Evolutionary conservation across 2,888 invertebrate genomes (phyloP), one percentile per base, ranked within the genome.

Genomic region (Andrena camellia): DNA sequence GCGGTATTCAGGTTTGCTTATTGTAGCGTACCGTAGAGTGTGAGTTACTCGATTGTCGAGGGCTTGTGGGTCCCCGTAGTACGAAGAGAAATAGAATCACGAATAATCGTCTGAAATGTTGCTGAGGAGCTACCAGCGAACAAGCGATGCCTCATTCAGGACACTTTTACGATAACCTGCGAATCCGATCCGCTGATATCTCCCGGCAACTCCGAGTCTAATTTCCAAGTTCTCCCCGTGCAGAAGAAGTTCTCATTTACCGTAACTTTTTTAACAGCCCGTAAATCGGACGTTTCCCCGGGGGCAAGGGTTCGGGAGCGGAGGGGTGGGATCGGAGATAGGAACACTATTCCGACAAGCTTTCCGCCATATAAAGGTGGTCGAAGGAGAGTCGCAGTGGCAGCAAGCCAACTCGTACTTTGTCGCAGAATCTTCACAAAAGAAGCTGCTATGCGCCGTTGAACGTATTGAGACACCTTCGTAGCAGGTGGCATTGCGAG

Each of bases 331-430:
- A 2, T 8, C 50, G 29, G 73, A 26, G 69, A 42, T 71, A 67
- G 81, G 81, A 82, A 85, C 81, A 86, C 83, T 87, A 87, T 86
- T 85, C 84, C 83, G 77, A 78, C 82, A 79, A 87, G 84, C 79
- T 84, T 87, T 59, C 69, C 81, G 78, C 52, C 76, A 57, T 86
- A 84, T 78, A 88, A 86, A 87, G 74, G 78, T 83, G 71, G 81
- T 72, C 80, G 78, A 81, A 72, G 67, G 74, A 77, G 80, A 78
- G 23, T 57, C 85, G 81, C 84, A 70, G 67, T 86, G 87, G 87
- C 87, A 78, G 62, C 7, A 48, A 63, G 88, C 87, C 88, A 87
- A 80, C 74, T 81, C 64, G 74, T 77, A 86, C 83, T 77, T 84
- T 62, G 60, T 72, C 73, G 80, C 72, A 68, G 78, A 75, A 80